Conservation (phyloP, 2,797 vertebrate species). For the Monodelphis domestica region DNA sequence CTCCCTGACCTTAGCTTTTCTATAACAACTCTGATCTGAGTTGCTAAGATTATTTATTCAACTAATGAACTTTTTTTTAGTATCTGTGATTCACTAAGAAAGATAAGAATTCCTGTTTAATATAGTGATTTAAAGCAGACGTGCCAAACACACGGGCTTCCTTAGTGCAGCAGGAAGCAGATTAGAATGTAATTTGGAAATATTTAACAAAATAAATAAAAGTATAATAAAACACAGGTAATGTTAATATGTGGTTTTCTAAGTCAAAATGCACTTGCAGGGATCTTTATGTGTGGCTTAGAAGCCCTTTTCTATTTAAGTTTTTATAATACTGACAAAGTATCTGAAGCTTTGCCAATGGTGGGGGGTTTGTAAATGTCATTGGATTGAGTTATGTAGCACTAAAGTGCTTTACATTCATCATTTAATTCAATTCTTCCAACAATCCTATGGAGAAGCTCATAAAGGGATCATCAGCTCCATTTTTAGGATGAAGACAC, state of each 20-base stretch:
- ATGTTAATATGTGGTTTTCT: neutral
- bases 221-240: neutral
- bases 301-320: neutral
- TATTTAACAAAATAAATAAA: neutral
- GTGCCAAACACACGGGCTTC: neutral
- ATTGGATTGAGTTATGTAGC: neutral
- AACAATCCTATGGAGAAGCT: neutral
- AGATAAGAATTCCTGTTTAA: neutral
- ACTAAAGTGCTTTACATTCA: neutral
- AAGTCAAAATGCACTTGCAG: neutral
- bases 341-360: neutral
- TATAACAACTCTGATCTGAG: neutral
- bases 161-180: neutral
- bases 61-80: neutral
- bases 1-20: neutral
- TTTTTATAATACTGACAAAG: neutral
- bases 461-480: neutral
- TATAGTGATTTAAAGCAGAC: neutral
- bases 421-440: neutral
- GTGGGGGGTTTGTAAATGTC: neutral
- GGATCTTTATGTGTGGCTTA: neutral
- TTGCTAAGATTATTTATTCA: neutral
- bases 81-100: neutral
- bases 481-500: neutral
- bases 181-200: neutral